A percentile compares a stretch with the other conserved stretches of the same genome.
These are phyloP conservation scores for Cyprinodon variegatus DNA, from an alignment of 2,113 vertebrate genomes.

Conservation along the genomic window DNA sequence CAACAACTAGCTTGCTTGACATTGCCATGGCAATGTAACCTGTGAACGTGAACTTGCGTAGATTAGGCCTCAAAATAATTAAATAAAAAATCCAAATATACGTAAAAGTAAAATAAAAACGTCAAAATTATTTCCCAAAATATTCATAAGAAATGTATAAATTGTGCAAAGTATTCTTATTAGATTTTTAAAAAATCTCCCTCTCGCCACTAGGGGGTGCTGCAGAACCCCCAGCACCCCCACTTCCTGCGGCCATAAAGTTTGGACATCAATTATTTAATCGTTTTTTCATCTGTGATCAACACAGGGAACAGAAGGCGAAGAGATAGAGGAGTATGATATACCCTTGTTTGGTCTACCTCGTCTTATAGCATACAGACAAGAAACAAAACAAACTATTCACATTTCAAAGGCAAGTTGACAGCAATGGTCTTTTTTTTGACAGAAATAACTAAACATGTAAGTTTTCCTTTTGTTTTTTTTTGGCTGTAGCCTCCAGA, in stretches of 20 bases:
- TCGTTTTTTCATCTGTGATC: not conserved
- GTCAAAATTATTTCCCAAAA: no score
- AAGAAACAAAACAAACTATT: conserved; percentile 52
- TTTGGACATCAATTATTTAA: not conserved
- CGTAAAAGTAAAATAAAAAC: no score
- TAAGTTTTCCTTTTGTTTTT: conserved; percentile 31
- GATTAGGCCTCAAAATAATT: no score
- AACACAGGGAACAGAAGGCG: conserved; percentile 11
- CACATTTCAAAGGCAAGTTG: conserved; percentile 24
- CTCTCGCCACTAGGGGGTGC: no score
- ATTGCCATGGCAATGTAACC: no score
- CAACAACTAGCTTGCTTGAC: no score
- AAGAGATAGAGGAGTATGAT: conserved; percentile 1
- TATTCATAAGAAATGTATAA: no score
- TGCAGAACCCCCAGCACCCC: no score
- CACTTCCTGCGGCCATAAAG: not conserved
- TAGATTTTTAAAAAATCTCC: no score
- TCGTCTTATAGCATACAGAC: conserved; percentile 29
- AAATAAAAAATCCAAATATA: no score
- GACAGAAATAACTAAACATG: conserved; percentile 54
- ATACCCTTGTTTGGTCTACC: conserved; percentile 4
- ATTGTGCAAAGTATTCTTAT: no score
- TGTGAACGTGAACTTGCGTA: no score
- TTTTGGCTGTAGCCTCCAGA: conserved; percentile 36
- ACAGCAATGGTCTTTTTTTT: conserved; percentile 58